Conservation (phyloP, 2,797 vertebrate genomes). For the Prunella strophiata region DNA sequence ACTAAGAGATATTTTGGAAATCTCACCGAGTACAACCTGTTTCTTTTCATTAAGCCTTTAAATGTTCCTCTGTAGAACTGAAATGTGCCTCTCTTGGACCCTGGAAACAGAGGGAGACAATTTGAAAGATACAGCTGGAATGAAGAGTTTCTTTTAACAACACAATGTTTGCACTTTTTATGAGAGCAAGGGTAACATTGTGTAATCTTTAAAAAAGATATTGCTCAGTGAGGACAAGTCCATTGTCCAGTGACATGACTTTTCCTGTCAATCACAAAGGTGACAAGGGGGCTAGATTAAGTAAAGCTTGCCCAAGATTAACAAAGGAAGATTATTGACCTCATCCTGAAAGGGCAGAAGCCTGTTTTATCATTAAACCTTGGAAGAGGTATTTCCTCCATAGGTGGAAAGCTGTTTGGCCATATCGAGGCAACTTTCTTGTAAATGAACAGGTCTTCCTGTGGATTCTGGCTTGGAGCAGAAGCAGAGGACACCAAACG, state of each 20-base stretch:
- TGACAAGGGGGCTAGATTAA: constrained; percentile 83
- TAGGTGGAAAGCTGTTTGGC: constrained; percentile 36
- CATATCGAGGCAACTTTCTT: constrained; percentile 6
- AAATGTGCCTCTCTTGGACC: background rate
- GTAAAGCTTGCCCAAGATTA: constrained; percentile 85
- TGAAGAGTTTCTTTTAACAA: constrained; percentile 21
- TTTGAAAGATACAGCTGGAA: constrained; percentile 36
- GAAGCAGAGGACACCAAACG: background rate
- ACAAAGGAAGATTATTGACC: constrained; percentile 84
- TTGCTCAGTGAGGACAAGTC: constrained; percentile 41
- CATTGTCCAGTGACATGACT: constrained; percentile 57
- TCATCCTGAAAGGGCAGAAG: constrained; percentile 79
- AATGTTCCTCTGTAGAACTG: background rate
- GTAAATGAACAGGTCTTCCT: background rate
- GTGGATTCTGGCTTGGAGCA: background rate
- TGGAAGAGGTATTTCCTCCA: constrained; percentile 60
- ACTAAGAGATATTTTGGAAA: background rate
- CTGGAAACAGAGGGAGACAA: constrained; percentile 1
- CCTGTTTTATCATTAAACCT: constrained; percentile 78
- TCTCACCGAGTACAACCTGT: background rate
- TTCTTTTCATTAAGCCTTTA: constrained; percentile 32
- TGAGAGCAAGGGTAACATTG: constrained; percentile 51
- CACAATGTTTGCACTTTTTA: constrained; percentile 44
- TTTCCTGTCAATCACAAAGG: constrained; percentile 72
- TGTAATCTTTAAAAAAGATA: constrained; percentile 47